Percentiles rank a stretch among this genome's conserved stretches.
Conservation (phyloP, 2,797 vertebrate species). For the Sciaenops ocellatus region DNA sequence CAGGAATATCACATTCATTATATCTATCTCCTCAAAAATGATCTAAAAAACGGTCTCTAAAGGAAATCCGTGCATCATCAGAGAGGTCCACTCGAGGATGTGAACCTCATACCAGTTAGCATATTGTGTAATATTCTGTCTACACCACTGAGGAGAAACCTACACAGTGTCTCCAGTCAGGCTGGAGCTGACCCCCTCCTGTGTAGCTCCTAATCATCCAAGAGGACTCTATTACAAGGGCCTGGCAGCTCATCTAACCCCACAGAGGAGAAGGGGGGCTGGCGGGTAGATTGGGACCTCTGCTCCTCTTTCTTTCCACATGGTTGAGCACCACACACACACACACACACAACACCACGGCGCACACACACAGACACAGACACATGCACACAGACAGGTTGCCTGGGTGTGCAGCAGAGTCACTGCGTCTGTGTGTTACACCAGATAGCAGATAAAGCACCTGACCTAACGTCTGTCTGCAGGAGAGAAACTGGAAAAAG, state of each 20-base stretch:
- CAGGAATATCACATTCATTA: conserved; percentile 53
- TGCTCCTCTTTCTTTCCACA: conserved; percentile 85
- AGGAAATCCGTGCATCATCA: conserved; percentile 43
- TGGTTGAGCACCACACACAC: conserved; percentile 72
- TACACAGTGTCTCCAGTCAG: conserved; percentile 78
- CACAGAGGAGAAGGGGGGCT: conserved; percentile 82
- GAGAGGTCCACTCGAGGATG: conserved; percentile 27
- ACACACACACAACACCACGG: conserved; percentile 1
- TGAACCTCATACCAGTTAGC: conserved; percentile 45
- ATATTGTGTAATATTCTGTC: conserved; percentile 61
- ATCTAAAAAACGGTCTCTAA: conserved; percentile 49
- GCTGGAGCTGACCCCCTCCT: conserved; percentile 90
- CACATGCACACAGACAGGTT: conserved; percentile 35
- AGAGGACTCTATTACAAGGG: conserved; percentile 96
- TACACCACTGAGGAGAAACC: conserved; percentile 52
- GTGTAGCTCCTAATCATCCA: conserved; percentile 94
- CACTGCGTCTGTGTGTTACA: conserved; percentile 78
- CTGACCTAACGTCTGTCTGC: conserved; percentile 93
- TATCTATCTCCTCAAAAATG: conserved; percentile 49
- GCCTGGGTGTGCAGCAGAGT: conserved; percentile 76
- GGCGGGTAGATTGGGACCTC: conserved; percentile 87
- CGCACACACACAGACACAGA: conserved; percentile 10
- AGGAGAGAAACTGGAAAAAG: conserved; percentile 61
- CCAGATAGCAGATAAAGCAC: conserved; percentile 86
- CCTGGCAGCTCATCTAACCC: conserved; percentile 94